phyloP scores from a whole-genome alignment of 2,113 vertebrate genomes.

The Channa maculata region DNA sequence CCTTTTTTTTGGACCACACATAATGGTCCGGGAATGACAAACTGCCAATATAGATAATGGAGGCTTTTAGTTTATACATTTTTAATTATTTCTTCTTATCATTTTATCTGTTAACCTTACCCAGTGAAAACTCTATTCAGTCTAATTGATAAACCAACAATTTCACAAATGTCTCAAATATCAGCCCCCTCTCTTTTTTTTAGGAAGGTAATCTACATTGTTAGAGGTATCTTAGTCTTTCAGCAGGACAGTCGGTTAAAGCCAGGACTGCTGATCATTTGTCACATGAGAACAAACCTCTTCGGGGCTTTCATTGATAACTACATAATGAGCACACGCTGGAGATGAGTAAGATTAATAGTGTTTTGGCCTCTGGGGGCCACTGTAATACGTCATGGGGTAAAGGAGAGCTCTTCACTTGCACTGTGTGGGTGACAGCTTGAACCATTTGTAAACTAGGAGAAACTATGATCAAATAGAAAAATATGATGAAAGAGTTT shows the following conservation, averaged over 20 bases:
- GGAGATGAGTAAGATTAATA: conserved; percentile 55
- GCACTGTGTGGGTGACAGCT: conserved; percentile 10
- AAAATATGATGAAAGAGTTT: neutral
- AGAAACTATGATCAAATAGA: neutral
- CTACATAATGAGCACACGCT: conserved; percentile 53
- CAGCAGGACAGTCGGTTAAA: conserved; percentile 11
- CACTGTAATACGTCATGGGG: conserved; percentile 34
- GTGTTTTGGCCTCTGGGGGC: conserved; percentile 33
- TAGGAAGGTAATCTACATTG: neutral
- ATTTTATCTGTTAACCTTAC: neutral
- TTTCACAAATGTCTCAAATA: neutral
- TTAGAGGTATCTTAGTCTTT: neutral
- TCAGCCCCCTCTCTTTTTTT: neutral
- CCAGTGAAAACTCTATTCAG: neutral
- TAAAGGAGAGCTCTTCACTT: conserved; percentile 30
- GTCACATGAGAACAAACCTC: conserved; percentile 17
- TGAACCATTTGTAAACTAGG: neutral
- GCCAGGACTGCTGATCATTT: conserved; percentile 20
- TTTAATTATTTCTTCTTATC: neutral
- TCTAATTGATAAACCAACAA: neutral
- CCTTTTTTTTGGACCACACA: neutral
- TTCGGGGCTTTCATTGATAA: conserved; percentile 48
- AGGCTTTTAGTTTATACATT: neutral
- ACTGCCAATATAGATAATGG: neutral
- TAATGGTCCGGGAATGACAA: neutral